phyloP scores from a whole-genome alignment of 2,113 vertebrate species.

The Caranx melampygus region DNA sequence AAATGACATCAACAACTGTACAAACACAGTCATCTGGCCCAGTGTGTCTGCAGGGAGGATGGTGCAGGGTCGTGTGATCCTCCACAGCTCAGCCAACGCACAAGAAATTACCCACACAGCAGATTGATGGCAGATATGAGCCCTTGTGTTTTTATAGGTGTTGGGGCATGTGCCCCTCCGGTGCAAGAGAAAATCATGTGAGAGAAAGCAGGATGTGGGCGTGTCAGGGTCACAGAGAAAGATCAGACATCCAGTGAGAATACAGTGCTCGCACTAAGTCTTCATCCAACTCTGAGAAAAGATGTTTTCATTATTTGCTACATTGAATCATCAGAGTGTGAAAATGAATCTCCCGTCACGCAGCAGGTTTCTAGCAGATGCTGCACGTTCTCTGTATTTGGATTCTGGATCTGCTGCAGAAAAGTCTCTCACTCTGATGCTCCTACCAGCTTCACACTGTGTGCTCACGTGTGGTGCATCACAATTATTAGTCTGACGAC shows the following conservation, averaged over 20 bases:
- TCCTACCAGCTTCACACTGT: neutral
- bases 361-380: neutral
- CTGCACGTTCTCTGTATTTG: too few species aligned
- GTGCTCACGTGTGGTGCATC: neutral
- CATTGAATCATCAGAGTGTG: neutral
- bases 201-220: neutral
- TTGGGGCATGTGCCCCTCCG: neutral
- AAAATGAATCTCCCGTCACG: neutral
- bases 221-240: slow-evolving; percentile 10
- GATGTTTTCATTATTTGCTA: too few species aligned
- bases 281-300: neutral
- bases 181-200: neutral
- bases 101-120: slow-evolving; percentile 8
- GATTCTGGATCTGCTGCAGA: too few species aligned
- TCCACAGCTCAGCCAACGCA: neutral
- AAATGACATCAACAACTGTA: slow-evolving; percentile 27
- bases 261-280: neutral
- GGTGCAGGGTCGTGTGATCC: neutral
- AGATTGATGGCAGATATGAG: neutral
- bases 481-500: neutral
- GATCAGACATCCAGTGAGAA: slow-evolving; percentile 7
- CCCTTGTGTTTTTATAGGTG: slow-evolving; percentile 48
- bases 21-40: neutral
- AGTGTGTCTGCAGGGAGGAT: neutral
- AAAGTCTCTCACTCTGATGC: neutral